Base-by-base conservation (phyloP, 2,797 vertebrate species). In the Clarias pachynema region DNA sequence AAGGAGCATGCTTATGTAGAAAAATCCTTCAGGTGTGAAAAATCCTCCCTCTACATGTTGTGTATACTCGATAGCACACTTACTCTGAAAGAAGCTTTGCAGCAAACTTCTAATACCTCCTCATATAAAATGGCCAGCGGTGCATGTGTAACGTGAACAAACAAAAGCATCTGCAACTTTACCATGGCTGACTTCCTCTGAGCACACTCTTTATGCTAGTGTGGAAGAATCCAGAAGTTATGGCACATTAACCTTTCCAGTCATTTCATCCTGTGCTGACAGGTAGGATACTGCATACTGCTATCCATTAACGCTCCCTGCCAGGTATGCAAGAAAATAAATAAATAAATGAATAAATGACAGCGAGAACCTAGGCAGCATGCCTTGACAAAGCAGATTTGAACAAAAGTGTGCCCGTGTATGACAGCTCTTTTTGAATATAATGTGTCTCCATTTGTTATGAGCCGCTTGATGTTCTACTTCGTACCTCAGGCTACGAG, bases 361-460 rank as follows among this genome's bases (percentile, higher is more conserved):
- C 9, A 75, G 65, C 22, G 14, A 62, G 29, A 83, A 73, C 49
- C 74, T 83, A 59, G 0, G 49, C 3, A 18, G 91, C 93, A 92
- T 89, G 93, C 92, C 92, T 91, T 95, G 95, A 96, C 95, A 95
- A 94, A 96, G 93, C 93, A 88, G 91, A 93, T 94, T 95, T 93
- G 91, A 95, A 94, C 92, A 93, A 94, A 94, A 95, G 93, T 37
- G 34, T 37, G 34, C 34, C 34, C 34, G 34, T 37, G 34, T 37
- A 37, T 5, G 34, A 37, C 34, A 37, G 34, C 34, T 37, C 34
- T 37, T 37, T 37, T 37, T 37, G 34, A 37, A 37, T 37, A 37
- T 37, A 37, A 37, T 37, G 4, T 37, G 34, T 37, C 34, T 37
- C 34, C 34, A 37, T 37, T 37, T 37, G 34, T 37, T 37, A 37